phyloP scores from a whole-genome alignment of 2,797 vertebrate species.

The Gadopsis bispinosus region DNA sequence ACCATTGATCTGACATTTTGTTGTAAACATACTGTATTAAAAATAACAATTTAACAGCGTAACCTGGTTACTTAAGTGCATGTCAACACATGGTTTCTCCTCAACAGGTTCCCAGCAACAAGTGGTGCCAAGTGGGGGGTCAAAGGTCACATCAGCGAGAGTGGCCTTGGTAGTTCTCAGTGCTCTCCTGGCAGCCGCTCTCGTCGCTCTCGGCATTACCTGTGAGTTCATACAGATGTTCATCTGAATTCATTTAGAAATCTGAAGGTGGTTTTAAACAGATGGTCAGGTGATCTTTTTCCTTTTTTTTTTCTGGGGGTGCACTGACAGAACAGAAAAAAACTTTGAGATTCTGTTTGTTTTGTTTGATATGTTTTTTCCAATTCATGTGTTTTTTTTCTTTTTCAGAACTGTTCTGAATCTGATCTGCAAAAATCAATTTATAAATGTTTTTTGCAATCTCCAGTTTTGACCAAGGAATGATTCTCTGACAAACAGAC shows the following conservation, averaged over 20 bases:
- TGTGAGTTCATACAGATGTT: conserved; percentile 36
- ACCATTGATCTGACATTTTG: no score
- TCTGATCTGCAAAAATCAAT: not conserved
- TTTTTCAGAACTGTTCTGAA: not conserved
- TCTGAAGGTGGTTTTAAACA: not conserved
- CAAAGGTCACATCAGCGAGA: conserved; percentile 13
- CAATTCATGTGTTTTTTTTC: not conserved
- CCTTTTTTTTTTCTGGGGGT: no score
- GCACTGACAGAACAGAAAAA: not conserved
- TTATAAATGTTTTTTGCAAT: not conserved
- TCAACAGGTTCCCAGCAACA: not conserved
- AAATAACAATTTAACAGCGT: no score
- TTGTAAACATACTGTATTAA: no score
- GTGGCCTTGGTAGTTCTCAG: conserved; percentile 27
- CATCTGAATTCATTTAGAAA: not conserved
- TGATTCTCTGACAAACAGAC: not conserved
- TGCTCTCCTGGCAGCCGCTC: conserved; percentile 19
- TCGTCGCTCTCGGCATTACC: conserved; percentile 5
- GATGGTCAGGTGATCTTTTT: no score
- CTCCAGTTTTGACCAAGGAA: not conserved
- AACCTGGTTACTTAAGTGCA: no score
- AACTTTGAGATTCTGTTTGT: not conserved
- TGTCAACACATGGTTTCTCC: not conserved
- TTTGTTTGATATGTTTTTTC: not conserved
- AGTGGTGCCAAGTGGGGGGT: not conserved